These are phyloP conservation scores for Mesochorus sp. DNA, from an alignment of 2,888 invertebrate species.

Conservation along the genomic window DNA sequence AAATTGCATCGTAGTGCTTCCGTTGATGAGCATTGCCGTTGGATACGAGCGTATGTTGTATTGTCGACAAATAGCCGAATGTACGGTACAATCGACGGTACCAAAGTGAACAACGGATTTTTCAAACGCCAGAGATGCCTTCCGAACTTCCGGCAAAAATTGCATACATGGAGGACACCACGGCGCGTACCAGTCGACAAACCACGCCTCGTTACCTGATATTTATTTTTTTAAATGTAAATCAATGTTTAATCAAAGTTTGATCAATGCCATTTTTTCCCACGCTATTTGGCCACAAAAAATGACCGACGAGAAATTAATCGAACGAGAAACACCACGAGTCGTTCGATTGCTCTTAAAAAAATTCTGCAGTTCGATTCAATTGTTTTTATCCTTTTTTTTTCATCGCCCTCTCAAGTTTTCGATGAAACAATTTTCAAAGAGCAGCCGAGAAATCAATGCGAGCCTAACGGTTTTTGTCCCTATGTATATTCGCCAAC, in stretches of 20 bases:
- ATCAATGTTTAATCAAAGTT: too few species aligned
- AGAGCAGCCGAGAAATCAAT: constrained; percentile 13
- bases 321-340: constrained; percentile 2
- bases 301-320: constrained; percentile 32
- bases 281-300: not conserved
- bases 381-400: not conserved
- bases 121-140: constrained; percentile 84
- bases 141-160: constrained; percentile 87
- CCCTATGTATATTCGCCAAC: constrained; percentile 16
- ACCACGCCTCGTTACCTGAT: constrained; percentile 83
- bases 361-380: not conserved
- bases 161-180: constrained; percentile 91
- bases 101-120: constrained; percentile 84
- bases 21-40: constrained; percentile 87
- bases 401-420: not conserved
- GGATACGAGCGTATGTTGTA: constrained; percentile 87
- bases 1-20: constrained; percentile 83
- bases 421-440: not conserved
- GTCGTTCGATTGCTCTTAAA: constrained; percentile 18
- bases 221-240: too few species aligned
- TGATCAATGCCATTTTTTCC: too few species aligned
- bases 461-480: constrained; percentile 43
- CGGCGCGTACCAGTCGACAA: constrained; percentile 90
- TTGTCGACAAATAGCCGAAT: constrained; percentile 84
- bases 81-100: constrained; percentile 87